Percentiles rank a stretch among this genome's conserved stretches.
phyloP scores from a whole-genome alignment of 2,113 vertebrate genomes.

The Gadus macrocephalus region DNA sequence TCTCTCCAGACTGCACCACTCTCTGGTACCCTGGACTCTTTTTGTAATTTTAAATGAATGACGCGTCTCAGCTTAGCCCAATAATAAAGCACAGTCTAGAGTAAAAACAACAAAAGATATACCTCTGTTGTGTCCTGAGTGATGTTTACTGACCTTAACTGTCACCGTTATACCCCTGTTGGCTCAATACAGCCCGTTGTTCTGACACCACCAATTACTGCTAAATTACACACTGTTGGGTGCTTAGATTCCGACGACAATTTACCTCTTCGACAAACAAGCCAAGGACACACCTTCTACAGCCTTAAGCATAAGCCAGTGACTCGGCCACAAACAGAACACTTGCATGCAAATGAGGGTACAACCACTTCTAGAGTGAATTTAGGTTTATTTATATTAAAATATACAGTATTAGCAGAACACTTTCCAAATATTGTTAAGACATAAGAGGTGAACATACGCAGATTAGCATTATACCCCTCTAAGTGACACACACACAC shows the following conservation, averaged over 20 bases:
- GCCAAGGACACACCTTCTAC: too few species aligned
- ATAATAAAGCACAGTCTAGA: constrained; percentile 99
- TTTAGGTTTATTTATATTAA: constrained; percentile 1
- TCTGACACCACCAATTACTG: background rate
- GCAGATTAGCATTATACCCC: too few species aligned
- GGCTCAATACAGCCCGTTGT: background rate
- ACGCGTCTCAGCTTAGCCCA: constrained; percentile 99
- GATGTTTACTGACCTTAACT: constrained; percentile 40
- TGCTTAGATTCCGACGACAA: background rate
- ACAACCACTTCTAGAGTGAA: background rate
- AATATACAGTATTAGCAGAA: constrained; percentile 2
- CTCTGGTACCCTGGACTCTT: constrained; percentile 95
- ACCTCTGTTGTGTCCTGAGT: constrained; percentile 50
- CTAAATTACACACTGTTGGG: background rate
- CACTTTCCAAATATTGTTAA: background rate
- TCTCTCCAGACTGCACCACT: constrained; percentile 89
- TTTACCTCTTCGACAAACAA: background rate
- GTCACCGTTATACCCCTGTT: background rate
- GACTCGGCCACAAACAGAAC: too few species aligned
- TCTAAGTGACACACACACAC: background rate
- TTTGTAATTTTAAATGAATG: constrained; percentile 99
- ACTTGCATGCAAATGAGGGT: background rate
- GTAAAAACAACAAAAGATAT: constrained; percentile 54
- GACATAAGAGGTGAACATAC: background rate
- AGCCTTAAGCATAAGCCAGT: too few species aligned